phyloP scores from a whole-genome alignment of 2,113 vertebrate species.

The Urocynchramus pylzowi region DNA sequence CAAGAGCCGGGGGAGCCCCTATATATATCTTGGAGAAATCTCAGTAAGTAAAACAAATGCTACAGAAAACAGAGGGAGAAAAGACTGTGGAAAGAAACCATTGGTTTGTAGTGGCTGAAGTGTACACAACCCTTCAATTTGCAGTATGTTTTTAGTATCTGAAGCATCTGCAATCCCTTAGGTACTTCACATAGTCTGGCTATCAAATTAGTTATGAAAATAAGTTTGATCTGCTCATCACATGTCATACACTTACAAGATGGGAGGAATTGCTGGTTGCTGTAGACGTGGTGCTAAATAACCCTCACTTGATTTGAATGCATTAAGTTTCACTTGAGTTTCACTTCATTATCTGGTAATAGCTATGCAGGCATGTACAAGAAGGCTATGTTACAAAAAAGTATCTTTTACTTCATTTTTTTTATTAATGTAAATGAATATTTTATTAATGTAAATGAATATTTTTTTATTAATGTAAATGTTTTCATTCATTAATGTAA shows the following conservation, averaged over 20 bases:
- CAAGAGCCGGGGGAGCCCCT: conserved; percentile 88
- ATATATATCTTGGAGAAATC: conserved; percentile 88
- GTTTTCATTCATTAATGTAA: no score
- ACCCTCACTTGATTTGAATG: neutral
- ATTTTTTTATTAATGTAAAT: no score
- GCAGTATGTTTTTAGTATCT: neutral
- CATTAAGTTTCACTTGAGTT: neutral
- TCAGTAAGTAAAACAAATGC: conserved; percentile 80
- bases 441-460: no score
- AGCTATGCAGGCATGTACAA: neutral
- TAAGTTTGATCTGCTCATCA: neutral
- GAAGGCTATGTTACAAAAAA: neutral
- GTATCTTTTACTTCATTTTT: neutral
- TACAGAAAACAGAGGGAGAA: neutral
- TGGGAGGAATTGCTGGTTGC: neutral
- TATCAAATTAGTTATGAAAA: neutral
- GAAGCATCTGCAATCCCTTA: neutral
- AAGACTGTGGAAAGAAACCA: neutral
- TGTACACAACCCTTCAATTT: neutral
- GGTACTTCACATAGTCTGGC: neutral
- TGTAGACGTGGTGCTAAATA: neutral
- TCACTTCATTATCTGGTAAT: neutral
- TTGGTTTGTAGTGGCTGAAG: neutral
- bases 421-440: no score
- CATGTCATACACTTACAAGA: neutral